Evolutionary conservation across 2,888 invertebrate species (phyloP), one percentile per base, ranked within the genome.

Genomic region (Calameuta pallipes): DNA sequence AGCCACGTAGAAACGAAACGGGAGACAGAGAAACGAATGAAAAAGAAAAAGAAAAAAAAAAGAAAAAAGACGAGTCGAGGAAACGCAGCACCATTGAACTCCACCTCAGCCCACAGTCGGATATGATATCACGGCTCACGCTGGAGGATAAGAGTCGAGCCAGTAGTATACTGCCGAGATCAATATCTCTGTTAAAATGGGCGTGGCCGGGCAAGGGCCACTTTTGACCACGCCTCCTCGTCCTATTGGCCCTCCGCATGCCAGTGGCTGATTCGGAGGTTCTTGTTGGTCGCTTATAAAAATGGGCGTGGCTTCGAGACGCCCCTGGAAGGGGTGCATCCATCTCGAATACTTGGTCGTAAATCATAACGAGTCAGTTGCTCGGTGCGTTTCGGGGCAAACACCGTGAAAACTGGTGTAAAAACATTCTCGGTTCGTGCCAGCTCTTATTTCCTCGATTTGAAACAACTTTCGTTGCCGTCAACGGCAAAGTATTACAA

Each of bases 341-440:
- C 31, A 31, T 71, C 35, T 31, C 37, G 31, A 33, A 76, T 75
- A 70, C 71, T 78, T 77, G 81, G 73, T 74, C 80, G 73, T 75
- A 90, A 91, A 91, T 91, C 90, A 90, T 89, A 87, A 87, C 85
- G 90, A 91, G 91, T 90, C 87, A 87, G 85, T 88, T 86, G 86
- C 86, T 85, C 87, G 87, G 78, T 87, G 88, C 86, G 87, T 85
- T 85, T 82, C 85, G 81, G 86, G 83, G 80, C 78, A 85, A 86
- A 85, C 84, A 84, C 80, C 80, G 80, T 79, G 71, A 79, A 81
- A 82, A 80, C 80, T 74, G 73, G 76, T 34, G 71, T 31, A 31
- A 34, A 31, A 71, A 71, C 71, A 34, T 56, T 23, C 6, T 56
- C 41, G 41, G 41, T 23, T 9, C 23, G 41, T 56, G 41, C 0